Evolutionary conservation across 2,888 invertebrate genomes (phyloP), one percentile per base, ranked within the genome.

Genomic region (Drosophila koepferae): DNA sequence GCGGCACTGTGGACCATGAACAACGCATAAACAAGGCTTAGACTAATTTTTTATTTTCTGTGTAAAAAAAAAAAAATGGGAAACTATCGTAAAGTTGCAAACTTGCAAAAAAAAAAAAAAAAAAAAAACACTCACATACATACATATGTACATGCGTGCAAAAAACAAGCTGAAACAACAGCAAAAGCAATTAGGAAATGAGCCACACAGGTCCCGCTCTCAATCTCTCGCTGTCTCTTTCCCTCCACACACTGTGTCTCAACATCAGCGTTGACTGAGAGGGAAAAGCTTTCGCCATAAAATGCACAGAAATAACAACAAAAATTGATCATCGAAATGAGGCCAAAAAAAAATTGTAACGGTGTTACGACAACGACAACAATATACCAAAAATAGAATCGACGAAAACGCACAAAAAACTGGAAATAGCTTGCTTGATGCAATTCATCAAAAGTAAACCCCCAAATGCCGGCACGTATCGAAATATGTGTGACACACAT

Each of bases 361-460:
- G 63, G 79, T 74, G 18, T 77, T 77, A 66, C 68, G 68, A 28
- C 66, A 76, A 49, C 62, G 51, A 60, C 51, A 60, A 28, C 53
- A 72, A 51, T 55, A 53, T 14, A 23, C 12, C 20, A 43, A 56
- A 59, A 18, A 55, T 36, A 68, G 38, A 65, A 65, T 61, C 48
- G 46, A 49, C 8, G 31, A 76, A 48, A 74, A 68, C 46, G 18
- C 23, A 49, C 10, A 16, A 51, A 38, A 60, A 48, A 10, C 54
- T 76, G 56, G 28, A 73, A 77, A 54, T 23, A 41, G 59, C 60
- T 34, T 56, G 59, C 60, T 34, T 56, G 58, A 70, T 74, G 70
- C 74, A 77, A 79, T 79, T 77, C 77, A 70, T 79, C 66, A 79
- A 65, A 69, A 65, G 59, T 55, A 41, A 73, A 66, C 63, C 61